Evolutionary conservation across 1,140 invertebrate species (phyloP), one percentile per base, ranked within the genome.

Genomic region (Tetramorium alpestre): DNA sequence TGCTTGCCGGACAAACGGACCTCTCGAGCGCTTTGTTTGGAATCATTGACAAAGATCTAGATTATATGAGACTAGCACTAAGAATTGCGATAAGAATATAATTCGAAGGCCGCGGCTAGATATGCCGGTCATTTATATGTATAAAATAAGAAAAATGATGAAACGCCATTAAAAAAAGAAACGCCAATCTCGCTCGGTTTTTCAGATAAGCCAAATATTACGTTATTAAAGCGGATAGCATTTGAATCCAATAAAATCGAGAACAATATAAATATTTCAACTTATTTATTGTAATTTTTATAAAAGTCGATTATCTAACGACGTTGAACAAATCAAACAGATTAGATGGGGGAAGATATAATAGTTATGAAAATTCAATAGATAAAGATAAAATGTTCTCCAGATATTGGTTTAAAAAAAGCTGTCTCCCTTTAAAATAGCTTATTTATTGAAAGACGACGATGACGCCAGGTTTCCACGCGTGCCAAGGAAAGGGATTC

Each of bases 1-100:
- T 92, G 92, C 91, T 82, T 65, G 72, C 75, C 88, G 89, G 72
- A 56, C 89, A 87, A 91, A 88, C 86, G 88, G 64, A 90, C 82
- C 87, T 87, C 87, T 89, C 88, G 73, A 88, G 25, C 77, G 90
- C 91, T 92, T 93, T 92, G 92, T 93, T 93, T 92, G 62, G 82
- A 90, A 90, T 91, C 88, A 89, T 89, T 93, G 89, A 93, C 92
- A 89, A 91, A 91, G 92, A 91, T 93, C 86, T 85, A 89, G 89
- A 91, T 93, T 92, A 87, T 77, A 70, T 62, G 81, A 73, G 62
- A 69, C 85, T 69, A 64, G 75, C 67, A 51, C 47, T 76, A 76
- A 67, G 72, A 88, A 77, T 65, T 65, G 72, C 80, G 90, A 92
- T 92, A 92, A 92, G 75, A 33, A 47, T 87, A 89, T 82, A 88